These are phyloP conservation scores for Furcula furcula DNA, from an alignment of 2,888 invertebrate species.

Conservation along the genomic window DNA sequence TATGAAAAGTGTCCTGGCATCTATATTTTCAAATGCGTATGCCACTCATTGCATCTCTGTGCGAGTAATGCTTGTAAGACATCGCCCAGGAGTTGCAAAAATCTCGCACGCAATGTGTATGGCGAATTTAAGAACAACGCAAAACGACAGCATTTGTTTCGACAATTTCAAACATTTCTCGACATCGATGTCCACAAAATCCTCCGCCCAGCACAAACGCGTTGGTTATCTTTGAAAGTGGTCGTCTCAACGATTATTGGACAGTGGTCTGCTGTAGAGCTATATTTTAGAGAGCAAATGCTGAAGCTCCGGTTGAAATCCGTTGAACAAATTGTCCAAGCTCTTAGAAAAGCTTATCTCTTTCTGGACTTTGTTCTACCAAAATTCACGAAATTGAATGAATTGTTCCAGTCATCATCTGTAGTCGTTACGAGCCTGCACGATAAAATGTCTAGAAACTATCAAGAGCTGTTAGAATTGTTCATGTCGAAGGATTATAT, in stretches of 20 bases:
- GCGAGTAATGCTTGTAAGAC: slow-evolving; percentile 2
- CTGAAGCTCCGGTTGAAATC: neutral
- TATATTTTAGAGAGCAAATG: neutral
- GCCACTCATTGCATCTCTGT: no score
- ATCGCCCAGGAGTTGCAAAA: neutral
- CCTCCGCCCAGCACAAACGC: neutral
- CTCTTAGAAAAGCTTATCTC: neutral
- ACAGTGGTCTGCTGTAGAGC: neutral
- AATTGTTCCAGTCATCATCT: neutral
- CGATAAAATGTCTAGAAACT: neutral
- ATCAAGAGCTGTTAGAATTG: neutral
- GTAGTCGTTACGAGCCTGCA: neutral
- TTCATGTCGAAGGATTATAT: neutral
- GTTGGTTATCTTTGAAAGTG: neutral
- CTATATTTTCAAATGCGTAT: no score
- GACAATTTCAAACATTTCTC: neutral
- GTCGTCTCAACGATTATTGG: neutral
- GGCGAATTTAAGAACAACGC: neutral
- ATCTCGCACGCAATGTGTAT: slow-evolving; percentile 2
- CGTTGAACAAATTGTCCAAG: neutral
- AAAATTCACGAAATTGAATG: neutral
- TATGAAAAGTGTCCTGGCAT: no score
- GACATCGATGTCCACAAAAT: neutral
- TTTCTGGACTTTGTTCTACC: neutral
- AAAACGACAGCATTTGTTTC: neutral